These are phyloP conservation scores for Podarcis raffonei DNA, from an alignment of 2,113 vertebrate species.

Conservation along the genomic window DNA sequence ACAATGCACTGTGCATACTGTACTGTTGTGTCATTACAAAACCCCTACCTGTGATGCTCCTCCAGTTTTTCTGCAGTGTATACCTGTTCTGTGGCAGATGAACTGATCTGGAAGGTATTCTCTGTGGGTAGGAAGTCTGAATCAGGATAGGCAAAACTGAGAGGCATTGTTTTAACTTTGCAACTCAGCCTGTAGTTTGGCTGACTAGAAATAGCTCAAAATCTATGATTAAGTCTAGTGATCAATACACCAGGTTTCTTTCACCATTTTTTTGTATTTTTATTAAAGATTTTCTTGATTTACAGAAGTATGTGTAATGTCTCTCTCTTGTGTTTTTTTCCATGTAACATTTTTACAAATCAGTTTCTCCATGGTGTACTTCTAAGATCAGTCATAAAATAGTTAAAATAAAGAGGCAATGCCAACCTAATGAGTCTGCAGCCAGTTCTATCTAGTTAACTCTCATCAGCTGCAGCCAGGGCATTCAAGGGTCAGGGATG, in stretches of 20 bases:
- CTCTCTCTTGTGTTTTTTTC: too few species aligned
- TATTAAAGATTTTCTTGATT: too few species aligned
- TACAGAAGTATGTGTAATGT: too few species aligned
- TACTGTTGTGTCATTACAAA: neutral
- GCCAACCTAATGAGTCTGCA: neutral
- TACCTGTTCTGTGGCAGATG: neutral
- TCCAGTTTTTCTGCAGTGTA: neutral
- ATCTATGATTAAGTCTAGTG: neutral
- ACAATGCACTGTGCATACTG: neutral
- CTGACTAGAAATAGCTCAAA: neutral
- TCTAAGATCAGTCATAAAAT: neutral
- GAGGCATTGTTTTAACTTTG: neutral
- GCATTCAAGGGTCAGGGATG: neutral
- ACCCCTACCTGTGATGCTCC: neutral
- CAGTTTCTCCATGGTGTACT: neutral
- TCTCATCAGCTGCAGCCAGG: neutral
- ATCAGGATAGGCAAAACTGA: neutral
- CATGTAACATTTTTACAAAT: too few species aligned
- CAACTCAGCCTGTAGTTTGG: neutral
- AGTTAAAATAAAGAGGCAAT: neutral
- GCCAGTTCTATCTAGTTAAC: neutral
- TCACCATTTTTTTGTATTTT: too few species aligned
- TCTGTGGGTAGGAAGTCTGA: neutral
- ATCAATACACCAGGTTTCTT: neutral
- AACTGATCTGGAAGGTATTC: neutral